phyloP scores from a whole-genome alignment of 2,888 invertebrate species.

The Anthoptus insignis region DNA sequence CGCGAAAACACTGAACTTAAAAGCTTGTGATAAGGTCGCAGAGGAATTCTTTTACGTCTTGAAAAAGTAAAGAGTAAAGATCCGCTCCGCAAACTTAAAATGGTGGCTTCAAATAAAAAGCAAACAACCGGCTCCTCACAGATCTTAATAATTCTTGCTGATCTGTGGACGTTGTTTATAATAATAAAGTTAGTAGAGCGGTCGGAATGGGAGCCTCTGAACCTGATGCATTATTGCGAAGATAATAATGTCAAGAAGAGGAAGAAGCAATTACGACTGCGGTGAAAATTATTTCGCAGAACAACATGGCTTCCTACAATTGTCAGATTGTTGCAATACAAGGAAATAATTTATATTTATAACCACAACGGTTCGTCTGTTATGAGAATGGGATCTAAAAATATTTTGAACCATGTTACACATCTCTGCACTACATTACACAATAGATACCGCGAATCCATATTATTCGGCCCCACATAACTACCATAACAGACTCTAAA shows the following conservation, averaged over 20 bases:
- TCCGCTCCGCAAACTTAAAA: slow-evolving; percentile 32
- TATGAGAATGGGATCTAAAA: neutral
- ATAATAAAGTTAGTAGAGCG: slow-evolving; percentile 28
- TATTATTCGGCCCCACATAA: too few relatives aligned
- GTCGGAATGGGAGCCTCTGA: slow-evolving; percentile 50
- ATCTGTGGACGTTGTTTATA: slow-evolving; percentile 23
- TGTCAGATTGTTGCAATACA: slow-evolving; percentile 21
- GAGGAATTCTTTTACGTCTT: slow-evolving; percentile 20
- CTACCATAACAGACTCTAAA: too few relatives aligned
- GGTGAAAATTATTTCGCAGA: slow-evolving; percentile 65
- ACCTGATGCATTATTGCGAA: slow-evolving; percentile 76
- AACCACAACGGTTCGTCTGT: neutral
- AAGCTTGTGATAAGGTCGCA: slow-evolving; percentile 13
- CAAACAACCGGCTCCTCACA: slow-evolving; percentile 1
- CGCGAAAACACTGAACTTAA: slow-evolving; percentile 17
- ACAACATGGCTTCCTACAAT: slow-evolving; percentile 55
- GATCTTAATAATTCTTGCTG: slow-evolving; percentile 19
- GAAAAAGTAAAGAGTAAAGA: slow-evolving; percentile 32
- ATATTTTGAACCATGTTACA: too few relatives aligned
- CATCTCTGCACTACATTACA: too few relatives aligned
- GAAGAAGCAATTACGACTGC: slow-evolving; percentile 80
- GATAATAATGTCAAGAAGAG: slow-evolving; percentile 81
- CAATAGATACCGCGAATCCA: too few relatives aligned
- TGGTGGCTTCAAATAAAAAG: slow-evolving; percentile 30
- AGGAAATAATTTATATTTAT: neutral